phyloP scores from a whole-genome alignment of 2,797 vertebrate species.

The Perodicticus potto region DNA sequence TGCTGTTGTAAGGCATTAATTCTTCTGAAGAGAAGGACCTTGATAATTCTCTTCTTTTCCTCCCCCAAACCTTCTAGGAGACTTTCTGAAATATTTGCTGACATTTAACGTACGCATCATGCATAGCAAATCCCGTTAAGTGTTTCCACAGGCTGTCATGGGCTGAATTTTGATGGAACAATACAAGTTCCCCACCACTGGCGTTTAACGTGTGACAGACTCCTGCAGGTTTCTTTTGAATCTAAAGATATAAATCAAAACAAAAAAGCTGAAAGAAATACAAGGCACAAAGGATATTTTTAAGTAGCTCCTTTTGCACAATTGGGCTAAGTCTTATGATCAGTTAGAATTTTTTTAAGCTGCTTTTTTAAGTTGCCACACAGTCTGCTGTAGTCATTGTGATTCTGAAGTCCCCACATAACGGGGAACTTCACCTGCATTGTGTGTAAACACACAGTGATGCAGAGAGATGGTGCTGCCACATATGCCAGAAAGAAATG shows the following conservation, averaged over 20 bases:
- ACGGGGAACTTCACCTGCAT: not conserved
- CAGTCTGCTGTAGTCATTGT: not conserved
- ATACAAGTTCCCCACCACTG: not conserved
- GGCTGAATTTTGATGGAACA: not conserved
- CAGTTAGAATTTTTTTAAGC: not conserved
- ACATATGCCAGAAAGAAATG: not conserved
- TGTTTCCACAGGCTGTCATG: not conserved
- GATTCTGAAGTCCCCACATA: not conserved
- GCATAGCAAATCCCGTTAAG: not conserved
- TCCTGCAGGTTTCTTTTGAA: not conserved
- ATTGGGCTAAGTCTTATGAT: not conserved
- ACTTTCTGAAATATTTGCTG: not conserved
- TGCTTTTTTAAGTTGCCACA: not conserved
- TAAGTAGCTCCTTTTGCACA: not conserved
- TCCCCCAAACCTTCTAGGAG: not conserved
- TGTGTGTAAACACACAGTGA: not conserved
- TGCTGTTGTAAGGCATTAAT: no score
- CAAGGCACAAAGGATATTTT: not conserved
- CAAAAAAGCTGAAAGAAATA: not conserved
- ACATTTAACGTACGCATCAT: no score
- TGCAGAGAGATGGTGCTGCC: not conserved
- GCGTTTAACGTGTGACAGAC: not conserved
- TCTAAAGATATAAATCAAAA: not conserved
- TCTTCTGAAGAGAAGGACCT: not conserved
- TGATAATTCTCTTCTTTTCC: not conserved